Base-by-base conservation (phyloP, 2,888 invertebrate species). In the Arenicola marina region DNA sequence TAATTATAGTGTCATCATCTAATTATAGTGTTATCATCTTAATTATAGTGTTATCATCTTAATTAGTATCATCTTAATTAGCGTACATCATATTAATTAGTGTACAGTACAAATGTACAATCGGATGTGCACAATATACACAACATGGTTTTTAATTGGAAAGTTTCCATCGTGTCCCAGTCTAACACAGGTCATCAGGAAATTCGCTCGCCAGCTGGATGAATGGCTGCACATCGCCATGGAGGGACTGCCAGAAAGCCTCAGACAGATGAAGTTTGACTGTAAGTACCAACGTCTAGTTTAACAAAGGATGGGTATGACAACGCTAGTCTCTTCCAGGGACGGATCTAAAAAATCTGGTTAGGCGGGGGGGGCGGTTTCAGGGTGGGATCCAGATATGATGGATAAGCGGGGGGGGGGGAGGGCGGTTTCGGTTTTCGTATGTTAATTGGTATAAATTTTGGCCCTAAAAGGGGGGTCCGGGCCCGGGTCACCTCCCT, bases 131-230 rank as follows among this genome's bases (percentile, higher is more conserved):
- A 24, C 7, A 7, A 48, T 11, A 48, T 48, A 21, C 7, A 24
- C 18, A 11, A 21, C 48, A 24, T 48, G 48, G 7, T 11, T 48
- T 11, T 48, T 11, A 15, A 24, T 48, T 48, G 21, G 48, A 48
- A 48, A 43, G 21, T 0, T 26, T 51, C 46, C 70, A 67, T 29
- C 26, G 24, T 33, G 26, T 58, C 2, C 26, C 70, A 84, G 84
- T 70, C 70, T 85, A 51, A 82, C 79, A 3, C 83, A 85, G 64
- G 81, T 84, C 44, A 84, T 85, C 29, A 71, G 83, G 28, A 81
- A 81, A 63, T 86, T 86, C 71, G 81, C 84, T 2, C 75, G 79
- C 34, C 84, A 85, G 70, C 68, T 85, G 31, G 84, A 84, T 44
- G 79, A 78, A 1, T 85, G 85, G 84, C 70, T 85, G 51, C 73